phyloP scores from a whole-genome alignment of 2,888 invertebrate species.

The Eupithecia pulchellata region DNA sequence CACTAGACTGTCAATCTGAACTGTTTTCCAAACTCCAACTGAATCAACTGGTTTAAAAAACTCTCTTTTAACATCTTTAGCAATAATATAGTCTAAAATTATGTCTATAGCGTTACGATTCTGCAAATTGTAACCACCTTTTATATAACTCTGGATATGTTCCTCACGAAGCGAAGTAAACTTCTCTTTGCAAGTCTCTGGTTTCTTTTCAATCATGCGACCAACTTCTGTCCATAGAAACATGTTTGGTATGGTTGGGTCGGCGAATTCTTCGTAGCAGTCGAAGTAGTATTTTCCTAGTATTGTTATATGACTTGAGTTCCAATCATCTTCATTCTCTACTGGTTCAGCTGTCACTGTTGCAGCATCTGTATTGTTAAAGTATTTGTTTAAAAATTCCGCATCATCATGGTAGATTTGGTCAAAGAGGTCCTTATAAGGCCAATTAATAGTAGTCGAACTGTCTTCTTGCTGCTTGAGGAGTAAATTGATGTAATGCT shows the following conservation, averaged over 20 bases:
- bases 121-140: conserved; percentile 60
- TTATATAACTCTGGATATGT: conserved; percentile 63
- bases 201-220: conserved; percentile 65
- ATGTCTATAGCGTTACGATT: conserved; percentile 66
- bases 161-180: conserved; percentile 59
- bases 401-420: conserved; percentile 69
- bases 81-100: conserved; percentile 71
- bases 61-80: conserved; percentile 61
- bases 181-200: conserved; percentile 65
- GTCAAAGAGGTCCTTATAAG: conserved; percentile 71
- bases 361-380: conserved; percentile 26
- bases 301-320: conserved; percentile 67
- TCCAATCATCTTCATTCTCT: conserved; percentile 56
- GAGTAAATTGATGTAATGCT: conserved; percentile 71
- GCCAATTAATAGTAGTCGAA: conserved; percentile 64
- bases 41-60: conserved; percentile 47
- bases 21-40: conserved; percentile 55
- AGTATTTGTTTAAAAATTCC: conserved; percentile 65
- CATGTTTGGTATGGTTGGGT: conserved; percentile 70
- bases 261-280: conserved; percentile 74
- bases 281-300: conserved; percentile 76
- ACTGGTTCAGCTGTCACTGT: conserved; percentile 15
- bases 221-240: conserved; percentile 79
- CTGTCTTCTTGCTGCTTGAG: conserved; percentile 60
- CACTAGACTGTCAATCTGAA: conserved; percentile 65